Base-by-base conservation (phyloP, 2,113 vertebrate genomes). In the Uria aalge region DNA sequence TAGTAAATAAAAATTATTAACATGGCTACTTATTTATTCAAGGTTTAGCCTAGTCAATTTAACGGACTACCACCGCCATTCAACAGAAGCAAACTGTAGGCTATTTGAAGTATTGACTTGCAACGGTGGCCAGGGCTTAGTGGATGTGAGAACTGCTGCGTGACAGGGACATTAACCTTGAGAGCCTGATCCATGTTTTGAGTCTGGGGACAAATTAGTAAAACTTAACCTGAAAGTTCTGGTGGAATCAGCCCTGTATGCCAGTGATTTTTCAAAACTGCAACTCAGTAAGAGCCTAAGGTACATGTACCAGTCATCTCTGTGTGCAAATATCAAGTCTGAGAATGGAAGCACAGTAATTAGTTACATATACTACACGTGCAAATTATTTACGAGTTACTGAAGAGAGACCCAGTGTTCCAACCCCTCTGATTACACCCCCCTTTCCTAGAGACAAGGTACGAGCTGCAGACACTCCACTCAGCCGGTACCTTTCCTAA, bases 291-390 rank as follows among this genome's bases (percentile, higher is more conserved):
- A 69, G 24, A 68, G 45, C 17, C 29, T 1, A 19, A 41, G 40
- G 5, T 85, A 71, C 3, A 34, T 0, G 1, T 4, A 36, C 22
- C 4, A 6, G 53, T 40, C 45, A 73, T 27, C 17, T 68, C 3
- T 50, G 71, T 23, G 62, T 27, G 45, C 57, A 79, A 78, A 43
- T 12, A 52, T 4, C 30, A 52, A 48, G 22, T 5, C 59, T 56
- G 56, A 85, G n/a, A 67, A 69, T 8, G 13, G 45, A 72, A 69
- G 52, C 19, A 60, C 40, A 32, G 6, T 15, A 57, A 56, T 71
- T 45, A 36, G 7, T 55, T 62, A 45, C 24, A 29, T 3, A 23
- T 0, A 11, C 8, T 17, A 84, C 50, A 69, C 0, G 0, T 20
- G 34, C 60, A 78, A 72, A 75, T 82, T 85, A 75, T 67, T 75